Percentiles rank a stretch among this genome's conserved stretches.
Conservation (phyloP, 2,888 invertebrate species). For the Cyaniris semiargus region DNA sequence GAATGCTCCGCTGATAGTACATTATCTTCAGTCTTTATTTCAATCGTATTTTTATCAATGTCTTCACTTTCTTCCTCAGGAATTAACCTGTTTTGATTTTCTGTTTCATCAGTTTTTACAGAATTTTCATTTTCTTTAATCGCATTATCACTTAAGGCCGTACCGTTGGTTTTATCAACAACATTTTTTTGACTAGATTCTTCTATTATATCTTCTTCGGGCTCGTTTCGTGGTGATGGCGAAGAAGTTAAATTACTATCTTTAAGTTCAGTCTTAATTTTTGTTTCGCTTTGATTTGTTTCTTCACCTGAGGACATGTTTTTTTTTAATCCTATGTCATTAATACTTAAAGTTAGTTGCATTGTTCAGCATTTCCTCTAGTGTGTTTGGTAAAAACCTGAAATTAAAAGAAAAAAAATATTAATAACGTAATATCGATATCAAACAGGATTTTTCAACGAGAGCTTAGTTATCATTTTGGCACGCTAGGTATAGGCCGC, state of each 20-base stretch:
- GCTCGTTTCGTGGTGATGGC: constrained; percentile 39
- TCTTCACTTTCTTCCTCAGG: not conserved
- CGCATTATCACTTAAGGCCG: not conserved
- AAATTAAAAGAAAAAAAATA: constrained; percentile 44
- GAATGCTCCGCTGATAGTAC: constrained; percentile 29
- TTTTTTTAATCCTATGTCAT: constrained; percentile 52
- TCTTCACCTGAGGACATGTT: constrained; percentile 61
- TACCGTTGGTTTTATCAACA: not conserved
- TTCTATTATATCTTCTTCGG: constrained; percentile 45
- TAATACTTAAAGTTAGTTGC: constrained; percentile 68
- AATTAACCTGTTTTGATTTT: not conserved
- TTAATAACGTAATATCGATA: not conserved
- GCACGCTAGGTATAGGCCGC: too few relatives aligned
- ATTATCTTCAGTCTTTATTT: constrained; percentile 7
- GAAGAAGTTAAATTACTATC: constrained; percentile 42
- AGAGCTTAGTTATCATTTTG: not conserved
- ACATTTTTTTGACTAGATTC: constrained; percentile 24
- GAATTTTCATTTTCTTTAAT: not conserved
- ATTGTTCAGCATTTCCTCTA: constrained; percentile 64
- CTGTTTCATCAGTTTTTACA: not conserved
- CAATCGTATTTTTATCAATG: not conserved
- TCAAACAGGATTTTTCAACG: not conserved
- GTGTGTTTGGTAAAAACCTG: constrained; percentile 46
- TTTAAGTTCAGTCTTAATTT: constrained; percentile 45
- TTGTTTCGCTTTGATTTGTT: constrained; percentile 51